Evolutionary conservation across 1,140 invertebrate species (phyloP).

Genomic region (Caligus rogercresseyi): DNA sequence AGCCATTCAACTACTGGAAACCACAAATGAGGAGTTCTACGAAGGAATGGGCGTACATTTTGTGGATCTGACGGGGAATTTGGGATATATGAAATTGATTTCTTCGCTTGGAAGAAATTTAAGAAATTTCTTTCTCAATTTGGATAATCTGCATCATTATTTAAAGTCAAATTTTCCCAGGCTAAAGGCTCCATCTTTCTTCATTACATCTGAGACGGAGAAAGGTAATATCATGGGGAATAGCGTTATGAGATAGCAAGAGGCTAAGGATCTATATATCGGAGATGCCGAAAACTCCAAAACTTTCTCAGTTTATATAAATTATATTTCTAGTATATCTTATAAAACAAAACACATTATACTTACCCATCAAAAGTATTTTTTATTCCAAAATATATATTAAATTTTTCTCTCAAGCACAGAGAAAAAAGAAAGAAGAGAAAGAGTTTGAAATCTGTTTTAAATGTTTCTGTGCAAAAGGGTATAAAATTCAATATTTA

Average conservation of each 20-base stretch:
- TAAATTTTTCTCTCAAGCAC: too few species aligned
- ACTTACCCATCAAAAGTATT: too few species aligned
- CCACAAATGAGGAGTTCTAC: conserved; percentile 17
- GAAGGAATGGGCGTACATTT: conserved; percentile 17
- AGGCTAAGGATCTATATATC: conserved; percentile 85
- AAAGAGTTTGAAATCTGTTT: too few species aligned
- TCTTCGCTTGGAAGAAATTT: conserved; percentile 15
- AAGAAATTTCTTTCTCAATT: conserved; percentile 22
- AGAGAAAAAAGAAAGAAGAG: too few species aligned
- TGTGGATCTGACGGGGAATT: conserved; percentile 9
- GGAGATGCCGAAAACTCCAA: conserved; percentile 98
- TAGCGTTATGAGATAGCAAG: conserved; percentile 75
- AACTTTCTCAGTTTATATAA: too few species aligned
- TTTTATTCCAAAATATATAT: too few species aligned
- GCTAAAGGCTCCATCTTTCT: conserved; percentile 81
- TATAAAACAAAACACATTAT: too few species aligned
- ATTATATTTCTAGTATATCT: too few species aligned
- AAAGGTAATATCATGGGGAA: conserved; percentile 66
- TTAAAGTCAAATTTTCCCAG: conserved; percentile 87
- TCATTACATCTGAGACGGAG: conserved; percentile 81
- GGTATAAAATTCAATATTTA: too few species aligned
- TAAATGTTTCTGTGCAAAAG: too few species aligned
- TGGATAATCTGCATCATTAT: conserved; percentile 94
- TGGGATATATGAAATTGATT: conserved; percentile 7
- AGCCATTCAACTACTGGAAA: conserved; percentile 1